Evolutionary conservation across 2,888 invertebrate species (phyloP), one percentile per base, ranked within the genome.

Genomic region (Eledona agricola): DNA sequence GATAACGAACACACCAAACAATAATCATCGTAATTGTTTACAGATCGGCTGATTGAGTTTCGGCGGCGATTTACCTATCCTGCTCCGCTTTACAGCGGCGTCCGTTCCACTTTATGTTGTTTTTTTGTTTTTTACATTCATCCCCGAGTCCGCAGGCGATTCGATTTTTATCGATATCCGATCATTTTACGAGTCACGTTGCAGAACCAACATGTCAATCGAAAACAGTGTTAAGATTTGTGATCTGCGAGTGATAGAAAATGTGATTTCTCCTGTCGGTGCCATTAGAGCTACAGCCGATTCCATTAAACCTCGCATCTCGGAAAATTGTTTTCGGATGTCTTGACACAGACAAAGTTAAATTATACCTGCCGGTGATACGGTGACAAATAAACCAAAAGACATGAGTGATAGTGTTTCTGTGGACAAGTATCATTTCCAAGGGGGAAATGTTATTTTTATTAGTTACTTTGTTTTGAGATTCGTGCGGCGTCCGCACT

Each of bases 281-380:
- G 35, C 51, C 56, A 51, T 57, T 59, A 49, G 42, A 20, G 42
- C 40, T 51, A 54, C 55, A 37, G 38, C 45, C 54, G 55, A 55
- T 59, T 57, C 52, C 57, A 61, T 60, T 55, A 58, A 50, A 51
- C 52, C 55, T 46, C 55, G 37, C 52, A 50, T 56, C 51, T 55
- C 58, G 38, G 32, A 54, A 57, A 59, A 59, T 59, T 61, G 59
- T 57, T 61, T 59, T 59, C 59, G 51, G 57, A 59, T 59, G 59
- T 59, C 59, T 42, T 46, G 57, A 53, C 56, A 56, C 50, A 56
- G 52, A 52, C 49, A 56, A 54, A 59, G 57, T 56, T 56, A 58
- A 61, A 61, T 59, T 58, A 58, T 54, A 61, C 60, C 58, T 54
- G 50, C 58, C 37, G 57, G 55, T 51, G 57, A 60, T 58, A 49